Percentiles rank a stretch among this genome's conserved stretches.
Evolutionary conservation across 2,797 vertebrate species (phyloP).

Genomic region (Darevskia mixta): DNA sequence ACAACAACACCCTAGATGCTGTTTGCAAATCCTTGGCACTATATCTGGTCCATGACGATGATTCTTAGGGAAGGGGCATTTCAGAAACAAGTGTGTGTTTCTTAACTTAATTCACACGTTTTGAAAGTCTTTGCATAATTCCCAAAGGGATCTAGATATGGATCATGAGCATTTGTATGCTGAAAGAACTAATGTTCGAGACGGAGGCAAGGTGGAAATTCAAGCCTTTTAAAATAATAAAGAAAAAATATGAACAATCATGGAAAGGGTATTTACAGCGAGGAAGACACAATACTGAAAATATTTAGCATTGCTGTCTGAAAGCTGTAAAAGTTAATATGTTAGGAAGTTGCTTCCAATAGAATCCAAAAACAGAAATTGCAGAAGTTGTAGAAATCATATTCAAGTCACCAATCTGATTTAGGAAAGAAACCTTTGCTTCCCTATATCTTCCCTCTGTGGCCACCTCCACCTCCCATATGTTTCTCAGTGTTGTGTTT

Average conservation of each 20-base stretch:
- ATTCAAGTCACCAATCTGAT: not conserved
- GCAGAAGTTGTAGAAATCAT: constrained; percentile 25
- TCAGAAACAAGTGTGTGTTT: not conserved
- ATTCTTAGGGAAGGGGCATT: not conserved
- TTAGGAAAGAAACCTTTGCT: not conserved
- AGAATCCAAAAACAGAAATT: constrained; percentile 52
- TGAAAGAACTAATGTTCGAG: constrained; percentile 24
- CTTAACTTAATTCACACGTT: not conserved
- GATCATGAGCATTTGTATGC: not conserved
- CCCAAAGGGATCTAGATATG: not conserved
- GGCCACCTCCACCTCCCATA: not conserved
- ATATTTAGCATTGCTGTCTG: constrained; percentile 31
- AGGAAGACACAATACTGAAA: not conserved
- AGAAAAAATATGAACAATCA: not conserved
- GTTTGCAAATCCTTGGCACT: not conserved
- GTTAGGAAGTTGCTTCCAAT: constrained; percentile 49
- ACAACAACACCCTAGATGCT: not conserved
- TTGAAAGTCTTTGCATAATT: not conserved
- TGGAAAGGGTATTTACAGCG: constrained; percentile 26
- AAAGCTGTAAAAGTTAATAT: constrained; percentile 37
- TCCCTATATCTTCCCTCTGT: not conserved
- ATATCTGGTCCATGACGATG: not conserved
- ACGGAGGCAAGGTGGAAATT: not conserved
- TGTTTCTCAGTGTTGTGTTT: not conserved
- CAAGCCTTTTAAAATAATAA: constrained; percentile 24